These are phyloP conservation scores for Panzeria rudis DNA, from an alignment of 2,888 invertebrate genomes.

Conservation along the genomic window DNA sequence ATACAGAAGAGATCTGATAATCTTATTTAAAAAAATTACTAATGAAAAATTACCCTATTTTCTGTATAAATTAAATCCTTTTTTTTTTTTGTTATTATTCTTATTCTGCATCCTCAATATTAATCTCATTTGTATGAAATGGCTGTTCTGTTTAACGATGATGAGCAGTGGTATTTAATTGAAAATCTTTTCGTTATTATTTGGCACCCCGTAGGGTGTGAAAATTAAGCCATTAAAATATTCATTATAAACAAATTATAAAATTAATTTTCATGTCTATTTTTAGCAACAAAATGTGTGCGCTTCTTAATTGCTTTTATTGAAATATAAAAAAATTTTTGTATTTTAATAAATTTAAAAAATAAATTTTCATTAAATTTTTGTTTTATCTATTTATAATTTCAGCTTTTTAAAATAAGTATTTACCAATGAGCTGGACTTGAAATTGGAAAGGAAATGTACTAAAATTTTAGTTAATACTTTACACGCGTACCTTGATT, in stretches of 20 bases:
- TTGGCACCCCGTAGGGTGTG: constrained; percentile 35
- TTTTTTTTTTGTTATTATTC: not conserved
- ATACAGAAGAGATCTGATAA: no score
- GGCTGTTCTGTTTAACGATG: not conserved
- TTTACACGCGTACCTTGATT: constrained; percentile 42
- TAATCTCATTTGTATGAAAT: constrained; percentile 12
- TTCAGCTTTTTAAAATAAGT: constrained; percentile 43
- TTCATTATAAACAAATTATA: constrained; percentile 41
- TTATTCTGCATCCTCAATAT: not conserved
- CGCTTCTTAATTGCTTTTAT: constrained; percentile 20
- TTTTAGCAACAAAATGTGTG: constrained; percentile 17
- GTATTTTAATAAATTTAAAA: not conserved
- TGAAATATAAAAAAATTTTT: not conserved
- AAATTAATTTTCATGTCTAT: constrained; percentile 5
- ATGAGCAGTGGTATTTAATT: constrained; percentile 6
- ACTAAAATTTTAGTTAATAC: constrained; percentile 33
- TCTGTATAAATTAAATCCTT: not conserved
- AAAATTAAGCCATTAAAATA: constrained; percentile 43
- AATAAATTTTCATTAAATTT: not conserved
- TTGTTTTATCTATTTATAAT: not conserved
- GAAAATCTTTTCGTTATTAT: constrained; percentile 35
- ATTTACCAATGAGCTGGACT: constrained; percentile 64
- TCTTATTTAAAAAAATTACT: no score
- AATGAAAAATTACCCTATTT: not conserved
- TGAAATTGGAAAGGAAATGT: constrained; percentile 41